phyloP scores from a whole-genome alignment of 2,797 vertebrate species.

The Nannoperca obscura region DNA sequence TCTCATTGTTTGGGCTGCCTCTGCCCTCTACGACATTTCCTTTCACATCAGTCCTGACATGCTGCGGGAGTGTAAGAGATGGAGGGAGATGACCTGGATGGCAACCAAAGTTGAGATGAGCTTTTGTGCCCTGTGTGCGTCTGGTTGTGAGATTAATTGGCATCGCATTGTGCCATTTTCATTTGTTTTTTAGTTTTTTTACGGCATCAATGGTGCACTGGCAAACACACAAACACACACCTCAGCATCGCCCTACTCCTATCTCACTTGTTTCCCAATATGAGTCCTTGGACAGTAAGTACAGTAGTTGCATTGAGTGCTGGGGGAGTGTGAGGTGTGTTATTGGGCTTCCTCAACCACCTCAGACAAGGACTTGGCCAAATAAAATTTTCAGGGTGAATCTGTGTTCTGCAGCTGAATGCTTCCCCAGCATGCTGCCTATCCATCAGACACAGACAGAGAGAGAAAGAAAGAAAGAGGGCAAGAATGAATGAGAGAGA shows the following conservation, averaged over 20 bases:
- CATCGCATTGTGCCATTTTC: constrained; percentile 52
- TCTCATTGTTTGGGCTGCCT: constrained; percentile 80
- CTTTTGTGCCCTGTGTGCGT: constrained; percentile 56
- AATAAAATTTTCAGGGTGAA: constrained; percentile 45
- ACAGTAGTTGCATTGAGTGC: constrained; percentile 34
- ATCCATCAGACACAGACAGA: constrained; percentile 37
- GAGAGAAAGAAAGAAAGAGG: constrained; percentile 6
- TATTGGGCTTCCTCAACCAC: constrained; percentile 30
- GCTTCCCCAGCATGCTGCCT: constrained; percentile 37
- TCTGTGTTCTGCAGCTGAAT: constrained; percentile 41
- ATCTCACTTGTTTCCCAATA: constrained; percentile 35
- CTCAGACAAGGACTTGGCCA: constrained; percentile 7
- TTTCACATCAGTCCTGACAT: constrained; percentile 67
- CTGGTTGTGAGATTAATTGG: constrained; percentile 65
- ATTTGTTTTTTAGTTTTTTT: not conserved
- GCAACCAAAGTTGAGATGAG: constrained; percentile 63
- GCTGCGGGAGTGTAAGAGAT: constrained; percentile 51
- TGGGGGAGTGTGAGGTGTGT: constrained; percentile 26
- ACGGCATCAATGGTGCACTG: constrained; percentile 18
- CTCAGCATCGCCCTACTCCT: constrained; percentile 1
- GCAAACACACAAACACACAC: constrained; percentile 23
- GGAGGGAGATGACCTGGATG: constrained; percentile 66
- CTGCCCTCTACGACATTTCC: constrained; percentile 71
- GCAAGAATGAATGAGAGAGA: constrained; percentile 11
- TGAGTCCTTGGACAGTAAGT: constrained; percentile 39